These are phyloP conservation scores for Sebastes miniatus DNA, from an alignment of 2,797 vertebrate genomes.

Conservation along the genomic window DNA sequence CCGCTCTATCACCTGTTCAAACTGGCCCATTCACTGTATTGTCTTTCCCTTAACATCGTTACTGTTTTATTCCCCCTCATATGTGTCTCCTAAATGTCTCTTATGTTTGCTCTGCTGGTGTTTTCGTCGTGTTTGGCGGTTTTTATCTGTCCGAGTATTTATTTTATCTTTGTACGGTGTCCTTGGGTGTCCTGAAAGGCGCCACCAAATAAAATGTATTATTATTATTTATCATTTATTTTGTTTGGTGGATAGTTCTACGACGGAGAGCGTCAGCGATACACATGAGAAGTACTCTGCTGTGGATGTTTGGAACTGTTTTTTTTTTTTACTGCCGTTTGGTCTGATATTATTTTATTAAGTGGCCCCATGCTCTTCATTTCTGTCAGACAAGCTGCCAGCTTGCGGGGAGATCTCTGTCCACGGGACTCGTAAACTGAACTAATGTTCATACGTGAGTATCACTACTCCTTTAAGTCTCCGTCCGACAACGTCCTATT, in stretches of 20 bases:
- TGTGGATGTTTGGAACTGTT: neutral
- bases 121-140: no score
- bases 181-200: no score
- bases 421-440: constrained; percentile 15
- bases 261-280: neutral
- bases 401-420: neutral
- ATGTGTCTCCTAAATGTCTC: no score
- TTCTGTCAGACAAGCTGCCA: neutral
- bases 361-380: constrained; percentile 12
- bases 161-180: no score
- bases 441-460: neutral
- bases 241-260: neutral
- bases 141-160: no score
- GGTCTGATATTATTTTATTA: constrained; percentile 7
- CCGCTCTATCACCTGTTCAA: no score
- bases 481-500: neutral
- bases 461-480: neutral
- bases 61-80: no score
- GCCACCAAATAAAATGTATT: no score
- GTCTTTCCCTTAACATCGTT: no score
- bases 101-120: no score
- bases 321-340: neutral
- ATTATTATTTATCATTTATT: neutral
- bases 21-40: no score
- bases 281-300: neutral